Percentiles rank a stretch among this genome's conserved stretches.
Conservation (phyloP, 2,888 invertebrate species). For the Vanessa cardui region DNA sequence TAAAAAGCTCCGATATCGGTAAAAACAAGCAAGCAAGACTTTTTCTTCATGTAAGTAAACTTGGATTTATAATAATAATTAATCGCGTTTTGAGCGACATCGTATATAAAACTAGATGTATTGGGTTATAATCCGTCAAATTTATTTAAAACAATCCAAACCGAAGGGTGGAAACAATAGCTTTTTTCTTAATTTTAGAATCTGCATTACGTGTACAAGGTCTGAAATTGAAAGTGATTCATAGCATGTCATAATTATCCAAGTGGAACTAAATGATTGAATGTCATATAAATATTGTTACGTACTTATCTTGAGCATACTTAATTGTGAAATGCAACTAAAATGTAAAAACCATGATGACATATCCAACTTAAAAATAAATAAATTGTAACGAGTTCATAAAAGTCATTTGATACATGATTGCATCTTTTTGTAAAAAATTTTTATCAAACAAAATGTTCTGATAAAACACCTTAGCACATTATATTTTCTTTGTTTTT, state of each 20-base stretch:
- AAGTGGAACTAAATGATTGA: slow-evolving; percentile 24
- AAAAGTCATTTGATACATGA: neutral
- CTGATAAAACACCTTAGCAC: neutral
- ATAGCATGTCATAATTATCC: slow-evolving; percentile 16
- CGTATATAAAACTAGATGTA: no score
- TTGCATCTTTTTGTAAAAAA: no score
- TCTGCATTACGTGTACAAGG: slow-evolving; percentile 2
- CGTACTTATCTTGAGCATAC: neutral
- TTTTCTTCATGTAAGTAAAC: no score
- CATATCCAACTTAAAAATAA: neutral
- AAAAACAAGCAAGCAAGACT: no score
- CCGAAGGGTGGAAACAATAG: no score
- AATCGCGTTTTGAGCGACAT: no score
- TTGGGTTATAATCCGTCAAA: no score
- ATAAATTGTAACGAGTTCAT: neutral
- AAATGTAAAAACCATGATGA: neutral
- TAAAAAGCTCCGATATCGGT: no score
- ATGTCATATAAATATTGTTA: slow-evolving; percentile 17
- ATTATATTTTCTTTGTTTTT: slow-evolving; percentile 1
- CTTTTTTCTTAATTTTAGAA: neutral
- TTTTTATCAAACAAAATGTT: no score
- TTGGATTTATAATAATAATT: no score
- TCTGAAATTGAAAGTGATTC: slow-evolving; percentile 13
- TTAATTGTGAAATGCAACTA: neutral
- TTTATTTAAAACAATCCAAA: no score